Base-by-base conservation (phyloP, 2,113 vertebrate species). In the Pygoscelis antarcticus region DNA sequence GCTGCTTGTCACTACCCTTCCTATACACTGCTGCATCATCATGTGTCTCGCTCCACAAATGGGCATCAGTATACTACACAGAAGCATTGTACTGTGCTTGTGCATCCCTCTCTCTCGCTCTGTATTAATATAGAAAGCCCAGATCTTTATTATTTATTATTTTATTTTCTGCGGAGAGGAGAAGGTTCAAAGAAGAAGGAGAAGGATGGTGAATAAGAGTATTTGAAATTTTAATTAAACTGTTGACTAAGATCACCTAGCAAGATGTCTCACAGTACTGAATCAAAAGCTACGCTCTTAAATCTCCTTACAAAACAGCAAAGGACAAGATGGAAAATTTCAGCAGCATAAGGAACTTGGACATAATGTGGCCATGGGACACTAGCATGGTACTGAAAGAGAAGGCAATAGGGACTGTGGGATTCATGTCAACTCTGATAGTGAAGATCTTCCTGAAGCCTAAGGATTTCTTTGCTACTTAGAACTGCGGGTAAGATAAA, bases 21-120 rank as follows among this genome's bases (percentile, higher is more conserved):
- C 36, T 66, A 1, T 34, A 25, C 62, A 25, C 12, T 5, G 1
- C 52, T 47, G 77, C 47, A 10, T 58, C 42, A 13, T 68, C 42
- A 4, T 0, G 0, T 44, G 22, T 57, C 29, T 86, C 0, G 0
- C 68, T 52, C 25, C 62, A 40, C n/a, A 52, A 18, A 36, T 47
- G 23, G 21, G n/a, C 38, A 80, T 27, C 51, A 25, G 20, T 36
- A 30, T 32, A 6, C 42, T 51, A 22, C 49, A 11, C 32, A 22
- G 38, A 10, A 54, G 30, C 61, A 15, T 26, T 10, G 0, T 42
- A 26, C 29, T 23, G 16, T 54, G 38, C 51, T 46, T 83, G 16
- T 62, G 68, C 72, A 57, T 61, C 58, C 30, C 3, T 26, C 44
- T 75, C 23, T 64, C 20, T 40, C 8, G 2, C 29, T 46, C 6